Conservation (phyloP, 2,888 invertebrate genomes). For the Plutella xylostella region DNA sequence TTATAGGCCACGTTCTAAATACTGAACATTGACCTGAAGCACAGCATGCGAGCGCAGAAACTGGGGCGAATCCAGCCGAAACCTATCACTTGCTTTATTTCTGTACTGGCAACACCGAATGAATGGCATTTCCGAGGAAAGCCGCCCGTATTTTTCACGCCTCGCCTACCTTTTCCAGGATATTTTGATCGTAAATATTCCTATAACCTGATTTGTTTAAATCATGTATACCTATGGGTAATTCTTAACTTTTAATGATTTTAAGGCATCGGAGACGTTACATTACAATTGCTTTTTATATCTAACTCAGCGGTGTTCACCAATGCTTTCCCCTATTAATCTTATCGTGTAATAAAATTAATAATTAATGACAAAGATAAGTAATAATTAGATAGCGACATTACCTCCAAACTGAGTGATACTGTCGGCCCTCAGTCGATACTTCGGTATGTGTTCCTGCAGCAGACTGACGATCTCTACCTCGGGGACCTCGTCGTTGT, state of each 20-base stretch:
- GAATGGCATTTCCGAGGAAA: no score
- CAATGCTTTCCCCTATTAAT: no score
- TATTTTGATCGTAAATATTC: no score
- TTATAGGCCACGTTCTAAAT: slow-evolving; percentile 30
- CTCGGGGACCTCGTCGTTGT: slow-evolving; percentile 92
- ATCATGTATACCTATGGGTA: no score
- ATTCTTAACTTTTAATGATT: no score
- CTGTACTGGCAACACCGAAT: not conserved
- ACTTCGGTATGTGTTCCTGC: slow-evolving; percentile 95
- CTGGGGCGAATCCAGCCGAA: slow-evolving; percentile 8
- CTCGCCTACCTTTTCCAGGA: no score
- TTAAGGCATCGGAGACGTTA: no score
- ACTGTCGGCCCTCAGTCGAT: slow-evolving; percentile 93
- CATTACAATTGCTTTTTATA: no score
- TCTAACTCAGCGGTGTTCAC: no score
- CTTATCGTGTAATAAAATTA: no score
- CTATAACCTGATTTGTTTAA: no score
- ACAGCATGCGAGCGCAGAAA: slow-evolving; percentile 23
- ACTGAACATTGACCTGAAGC: slow-evolving; percentile 35
- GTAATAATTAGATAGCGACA: slow-evolving; percentile 21
- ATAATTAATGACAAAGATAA: not conserved
- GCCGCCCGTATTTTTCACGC: no score
- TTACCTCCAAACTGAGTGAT: slow-evolving; percentile 92
- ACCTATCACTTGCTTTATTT: not conserved
- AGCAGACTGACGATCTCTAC: slow-evolving; percentile 95